Conservation (phyloP, 2,888 invertebrate genomes). For the Oligia strigilis region DNA sequence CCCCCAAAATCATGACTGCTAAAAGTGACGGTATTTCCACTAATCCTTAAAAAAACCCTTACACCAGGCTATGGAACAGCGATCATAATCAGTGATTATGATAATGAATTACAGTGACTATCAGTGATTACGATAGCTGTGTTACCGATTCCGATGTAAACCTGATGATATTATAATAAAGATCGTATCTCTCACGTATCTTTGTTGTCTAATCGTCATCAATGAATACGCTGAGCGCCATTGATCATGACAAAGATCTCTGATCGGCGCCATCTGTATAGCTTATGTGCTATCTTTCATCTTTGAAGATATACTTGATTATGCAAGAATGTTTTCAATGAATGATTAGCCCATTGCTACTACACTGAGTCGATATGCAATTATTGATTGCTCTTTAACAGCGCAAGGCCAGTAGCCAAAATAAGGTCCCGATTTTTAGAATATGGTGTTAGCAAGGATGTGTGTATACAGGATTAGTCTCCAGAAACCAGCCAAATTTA, state of each 20-base stretch:
- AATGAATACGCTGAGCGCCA: constrained; percentile 38
- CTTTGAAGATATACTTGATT: constrained; percentile 39
- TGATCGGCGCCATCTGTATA: constrained; percentile 44
- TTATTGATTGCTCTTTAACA: constrained; percentile 20
- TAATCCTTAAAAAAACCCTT: constrained; percentile 22
- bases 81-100: constrained; percentile 27
- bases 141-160: constrained; percentile 37
- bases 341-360: constrained; percentile 5
- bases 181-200: constrained; percentile 46
- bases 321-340: constrained; percentile 28
- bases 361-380: constrained; percentile 20
- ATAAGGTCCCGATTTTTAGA: background rate
- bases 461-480: too few species aligned
- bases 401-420: background rate
- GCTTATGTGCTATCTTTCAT: constrained; percentile 27
- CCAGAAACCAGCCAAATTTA: too few species aligned
- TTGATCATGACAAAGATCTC: constrained; percentile 45
- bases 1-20: background rate
- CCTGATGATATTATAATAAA: constrained; percentile 35
- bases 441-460: background rate
- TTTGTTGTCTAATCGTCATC: constrained; percentile 51
- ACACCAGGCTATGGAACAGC: background rate
- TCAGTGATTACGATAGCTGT: constrained; percentile 43
- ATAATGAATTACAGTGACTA: constrained; percentile 26
- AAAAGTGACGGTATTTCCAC: background rate